phyloP scores from a whole-genome alignment of 2,113 vertebrate species.

The rabbit (Oryctolagus cuniculus) region mOryCun1.1 NC_091435.1:6283001-6283500 shows the following conservation, averaged over 20 bases:
- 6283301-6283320: neutral
- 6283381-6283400: neutral
- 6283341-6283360: neutral
- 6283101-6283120: neutral
- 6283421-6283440: fast-evolving
- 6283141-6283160: neutral
- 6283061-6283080: neutral
- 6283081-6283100: neutral
- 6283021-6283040: neutral
- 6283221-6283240: neutral
- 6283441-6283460: neutral
- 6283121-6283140: neutral
- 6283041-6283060: neutral
- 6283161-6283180: neutral
- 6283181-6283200: neutral
- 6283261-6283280: neutral
- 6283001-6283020: neutral
- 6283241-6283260: fast-evolving
- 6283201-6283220: neutral
- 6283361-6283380: neutral
- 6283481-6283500: neutral
- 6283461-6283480: neutral
- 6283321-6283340: neutral
- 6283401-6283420: neutral
- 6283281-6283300: fast-evolving